A percentile compares a stretch with the other conserved stretches of the same genome.
Conservation (phyloP, 1,140 invertebrate genomes). For the Zaprionus gabonicus region DNA sequence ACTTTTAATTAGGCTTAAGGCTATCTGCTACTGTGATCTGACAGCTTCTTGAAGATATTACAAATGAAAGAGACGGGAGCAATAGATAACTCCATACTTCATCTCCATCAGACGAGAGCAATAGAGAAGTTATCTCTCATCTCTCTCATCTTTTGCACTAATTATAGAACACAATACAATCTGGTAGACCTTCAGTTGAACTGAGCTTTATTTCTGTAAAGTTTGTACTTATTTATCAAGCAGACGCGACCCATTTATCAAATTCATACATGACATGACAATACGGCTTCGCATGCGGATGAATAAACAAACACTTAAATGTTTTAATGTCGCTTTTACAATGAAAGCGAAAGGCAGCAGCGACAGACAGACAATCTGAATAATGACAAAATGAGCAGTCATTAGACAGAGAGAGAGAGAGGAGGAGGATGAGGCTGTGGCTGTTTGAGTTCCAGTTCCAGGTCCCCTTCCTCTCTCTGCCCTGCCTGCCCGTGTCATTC, state of each 20-base stretch:
- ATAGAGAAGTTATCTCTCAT: neutral
- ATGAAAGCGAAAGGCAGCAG: conserved; percentile 48
- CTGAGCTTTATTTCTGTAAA: neutral
- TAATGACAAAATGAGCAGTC: conserved; percentile 76
- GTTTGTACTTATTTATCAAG: neutral
- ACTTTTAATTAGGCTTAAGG: neutral
- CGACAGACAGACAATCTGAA: conserved; percentile 51
- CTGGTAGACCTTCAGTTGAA: neutral
- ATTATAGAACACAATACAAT: conserved; percentile 1
- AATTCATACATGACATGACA: conserved; percentile 18
- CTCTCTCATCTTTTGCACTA: neutral
- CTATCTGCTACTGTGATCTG: neutral
- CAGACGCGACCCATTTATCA: conserved; percentile 48
- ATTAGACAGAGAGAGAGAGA: conserved; percentile 49
- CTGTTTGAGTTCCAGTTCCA: conserved; percentile 8
- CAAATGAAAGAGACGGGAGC: too few relatives aligned
- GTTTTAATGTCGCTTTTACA: conserved; percentile 54
- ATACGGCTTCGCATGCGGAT: conserved; percentile 40
- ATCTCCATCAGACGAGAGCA: neutral
- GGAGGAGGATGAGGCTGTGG: neutral
- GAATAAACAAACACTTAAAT: conserved; percentile 60
- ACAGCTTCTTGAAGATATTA: neutral
- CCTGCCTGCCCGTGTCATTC: neutral
- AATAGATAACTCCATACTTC: neutral
- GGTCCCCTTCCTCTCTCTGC: conserved; percentile 5